These are phyloP conservation scores for Solenopsis fugax DNA, from an alignment of 1,140 invertebrate species.

Conservation along the genomic window DNA sequence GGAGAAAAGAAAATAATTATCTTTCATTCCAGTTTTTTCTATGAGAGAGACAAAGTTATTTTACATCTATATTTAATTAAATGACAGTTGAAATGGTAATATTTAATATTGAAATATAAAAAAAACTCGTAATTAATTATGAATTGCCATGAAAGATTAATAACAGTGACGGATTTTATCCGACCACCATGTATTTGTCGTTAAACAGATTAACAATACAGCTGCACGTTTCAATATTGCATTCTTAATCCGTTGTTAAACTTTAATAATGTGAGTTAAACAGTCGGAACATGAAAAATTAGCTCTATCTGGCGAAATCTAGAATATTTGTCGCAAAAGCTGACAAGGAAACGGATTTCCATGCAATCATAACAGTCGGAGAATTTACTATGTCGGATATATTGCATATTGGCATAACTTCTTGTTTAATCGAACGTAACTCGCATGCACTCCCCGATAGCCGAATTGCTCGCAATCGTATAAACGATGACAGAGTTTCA, in stretches of 20 bases:
- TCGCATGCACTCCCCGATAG: conserved; percentile 17
- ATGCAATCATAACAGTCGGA: conserved; percentile 22
- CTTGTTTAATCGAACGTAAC: conserved; percentile 29
- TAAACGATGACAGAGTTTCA: conserved; percentile 13
- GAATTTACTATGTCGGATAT: conserved; percentile 13
- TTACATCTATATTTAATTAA: conserved; percentile 28
- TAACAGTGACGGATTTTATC: conserved; percentile 5
- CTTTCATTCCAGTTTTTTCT: neutral
- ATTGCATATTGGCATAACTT: conserved; percentile 14
- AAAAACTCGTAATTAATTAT: conserved; percentile 21
- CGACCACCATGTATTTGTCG: neutral
- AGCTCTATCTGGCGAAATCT: neutral
- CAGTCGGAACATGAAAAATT: neutral
- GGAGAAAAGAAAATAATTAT: conserved; percentile 8
- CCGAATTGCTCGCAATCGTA: conserved; percentile 17
- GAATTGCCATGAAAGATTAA: neutral
- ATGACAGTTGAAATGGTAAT: neutral
- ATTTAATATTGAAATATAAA: neutral
- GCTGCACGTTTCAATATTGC: conserved; percentile 7
- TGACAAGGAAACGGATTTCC: conserved; percentile 39
- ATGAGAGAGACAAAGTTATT: neutral
- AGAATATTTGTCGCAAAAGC: neutral
- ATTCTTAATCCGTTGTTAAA: conserved; percentile 11
- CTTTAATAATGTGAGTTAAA: conserved; percentile 18
- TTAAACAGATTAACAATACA: conserved; percentile 16